Evolutionary conservation across 1,140 invertebrate genomes (phyloP).

Genomic region (Charaxes varanes): DNA sequence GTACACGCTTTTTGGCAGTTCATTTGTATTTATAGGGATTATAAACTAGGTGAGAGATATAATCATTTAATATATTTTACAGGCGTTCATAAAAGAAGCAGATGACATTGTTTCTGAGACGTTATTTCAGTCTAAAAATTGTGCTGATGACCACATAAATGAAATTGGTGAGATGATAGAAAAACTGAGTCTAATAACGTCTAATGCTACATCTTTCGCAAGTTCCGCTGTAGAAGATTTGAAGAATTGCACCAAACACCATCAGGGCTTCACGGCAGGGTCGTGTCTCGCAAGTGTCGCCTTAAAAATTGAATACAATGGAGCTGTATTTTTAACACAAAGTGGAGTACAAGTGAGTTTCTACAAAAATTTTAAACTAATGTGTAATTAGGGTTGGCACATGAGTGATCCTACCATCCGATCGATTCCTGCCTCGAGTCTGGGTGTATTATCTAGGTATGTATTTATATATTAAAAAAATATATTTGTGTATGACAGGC

Average conservation of each 20-base stretch:
- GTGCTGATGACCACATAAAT: slow-evolving; percentile 34
- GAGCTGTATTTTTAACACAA: slow-evolving; percentile 31
- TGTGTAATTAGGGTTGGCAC: no score
- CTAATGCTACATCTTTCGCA: slow-evolving; percentile 23
- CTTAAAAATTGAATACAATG: slow-evolving; percentile 36
- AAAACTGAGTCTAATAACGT: slow-evolving; percentile 17
- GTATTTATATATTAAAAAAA: no score
- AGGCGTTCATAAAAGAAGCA: slow-evolving; percentile 32
- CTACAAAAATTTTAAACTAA: no score
- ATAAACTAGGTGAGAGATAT: background rate
- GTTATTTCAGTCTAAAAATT: slow-evolving; percentile 28
- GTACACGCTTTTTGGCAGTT: background rate
- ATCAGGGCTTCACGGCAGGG: slow-evolving; percentile 25
- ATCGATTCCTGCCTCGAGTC: no score
- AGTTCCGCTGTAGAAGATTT: slow-evolving; percentile 30
- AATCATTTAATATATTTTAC: slow-evolving; percentile 10
- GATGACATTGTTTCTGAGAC: slow-evolving; percentile 33
- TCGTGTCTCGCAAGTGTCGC: slow-evolving; percentile 38
- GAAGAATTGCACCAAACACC: slow-evolving; percentile 29
- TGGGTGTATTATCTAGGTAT: no score
- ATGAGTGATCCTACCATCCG: no score
- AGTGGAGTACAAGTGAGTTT: slow-evolving; percentile 35
- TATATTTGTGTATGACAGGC: no score
- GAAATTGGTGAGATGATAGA: slow-evolving; percentile 31
- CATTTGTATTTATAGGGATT: background rate